Base-by-base conservation (phyloP, 2,888 invertebrate genomes). In the Andrena bicolor region DNA sequence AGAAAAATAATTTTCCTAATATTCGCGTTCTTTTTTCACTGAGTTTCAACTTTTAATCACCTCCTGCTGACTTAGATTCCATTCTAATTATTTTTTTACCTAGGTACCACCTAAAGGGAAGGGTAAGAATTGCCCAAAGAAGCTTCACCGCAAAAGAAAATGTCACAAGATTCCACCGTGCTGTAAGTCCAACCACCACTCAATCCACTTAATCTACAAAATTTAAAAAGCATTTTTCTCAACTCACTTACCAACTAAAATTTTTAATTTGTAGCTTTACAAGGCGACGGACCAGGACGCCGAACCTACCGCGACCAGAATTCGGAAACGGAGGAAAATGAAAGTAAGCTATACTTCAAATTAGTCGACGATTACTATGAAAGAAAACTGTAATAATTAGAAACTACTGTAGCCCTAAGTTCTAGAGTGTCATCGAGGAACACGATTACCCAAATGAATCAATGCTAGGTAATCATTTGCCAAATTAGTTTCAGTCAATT, bases 61-160 rank as follows among this genome's bases (percentile, higher is more conserved):
- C 35, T 10, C 35, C 35, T 2, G 35, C 35, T 35, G 2, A 35
- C 10, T 2, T 4, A 26, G 2, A 23, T 10, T 56, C 23, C 23
- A 56, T 0, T 13, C 0, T 26, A 10, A 23, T 53, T 20, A 26
- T 56, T 56, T 0, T 23, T 56, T 23, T 23, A 26, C 64, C 3
- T 26, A 88, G 88, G 28, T 68, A 10, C 60, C 64, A 26, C 48
- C 82, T 7, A 61, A 35, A 53, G 83, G 76, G 3, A 96, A 96
- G 1, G 97, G 97, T 30, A 95, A 94, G 87, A 93, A 94, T 0
- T 97, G 97, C 90, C 96, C 96, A 0, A 94, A 93, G 72, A 95
- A 95, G 81, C 92, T 96, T 71, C 88, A 87, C 2, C 90, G 91
- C 53, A 92, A 84, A 68, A 91, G 90, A 80, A 93, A 92, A 64